Base-by-base conservation (phyloP, 1,140 invertebrate genomes). In the Drosophila lacertosa region DNA sequence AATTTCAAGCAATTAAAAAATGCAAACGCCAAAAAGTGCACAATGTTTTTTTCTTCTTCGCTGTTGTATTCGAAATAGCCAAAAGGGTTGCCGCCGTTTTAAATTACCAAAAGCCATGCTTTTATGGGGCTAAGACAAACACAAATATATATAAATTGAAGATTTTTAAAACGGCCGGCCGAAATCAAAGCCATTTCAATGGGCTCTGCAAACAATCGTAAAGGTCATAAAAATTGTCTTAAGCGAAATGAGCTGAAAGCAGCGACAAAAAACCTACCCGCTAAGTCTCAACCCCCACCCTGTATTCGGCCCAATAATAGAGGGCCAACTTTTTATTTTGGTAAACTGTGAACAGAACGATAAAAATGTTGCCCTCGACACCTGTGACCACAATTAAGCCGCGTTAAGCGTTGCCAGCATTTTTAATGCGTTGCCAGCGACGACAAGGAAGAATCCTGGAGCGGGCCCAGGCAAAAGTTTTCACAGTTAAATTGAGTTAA, bases 341-440 rank as follows among this genome's bases (percentile, higher is more conserved):
- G 72, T 74, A 83, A 83, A 80, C 86, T 89, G 79, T 89, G 86
- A 89, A 89, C 86, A 84, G 68, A 89, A 89, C 81, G 82, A 89
- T 89, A 89, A 89, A 89, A 89, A 89, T 89, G 55, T 71, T 37
- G 58, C 67, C 67, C 67, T 74, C 80, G 47, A 75, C 86, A 89
- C 86, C 86, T 89, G 86, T 72, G 86, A 89, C 86, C 86, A 89
- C 86, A 89, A 89, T 89, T 89, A 89, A 89, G 86, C 71, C 80
- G 80, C 77, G 77, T 86, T 82, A 81, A 88, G 78, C 71, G 75
- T 70, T 89, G 59, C 67, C 74, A 42, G 54, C 42, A 75, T 64
- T 70, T 55, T 70, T 70, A 54, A 63, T 63, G 67, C 63, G 26
- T 24, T 42, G 32, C 32, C 40, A 51, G 32, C 20, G 69, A 39